phyloP scores from a whole-genome alignment of 2,797 vertebrate species.

The Paramormyrops hopkinsi region DNA sequence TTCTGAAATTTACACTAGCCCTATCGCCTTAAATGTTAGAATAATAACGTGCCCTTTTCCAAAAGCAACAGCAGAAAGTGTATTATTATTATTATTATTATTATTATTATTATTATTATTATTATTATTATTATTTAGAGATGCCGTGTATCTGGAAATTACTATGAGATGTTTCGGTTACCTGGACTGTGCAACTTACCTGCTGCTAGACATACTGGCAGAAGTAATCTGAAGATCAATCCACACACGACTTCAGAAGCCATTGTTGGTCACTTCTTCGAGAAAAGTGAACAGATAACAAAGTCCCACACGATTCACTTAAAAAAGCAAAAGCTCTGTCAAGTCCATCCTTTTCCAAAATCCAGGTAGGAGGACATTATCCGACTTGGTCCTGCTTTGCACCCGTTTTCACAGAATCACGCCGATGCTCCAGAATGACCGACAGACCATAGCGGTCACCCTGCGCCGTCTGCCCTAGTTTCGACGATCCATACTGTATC shows the following conservation, averaged over 20 bases:
- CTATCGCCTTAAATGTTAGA: not conserved
- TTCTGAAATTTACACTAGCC: not conserved
- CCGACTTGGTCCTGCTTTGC: conserved; percentile 40
- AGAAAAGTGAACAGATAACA: conserved; percentile 37
- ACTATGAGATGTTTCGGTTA: not conserved
- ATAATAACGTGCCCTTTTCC: not conserved
- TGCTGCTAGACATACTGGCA: conserved; percentile 83
- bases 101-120: not conserved
- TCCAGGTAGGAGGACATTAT: conserved; percentile 49
- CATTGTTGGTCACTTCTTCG: conserved; percentile 59
- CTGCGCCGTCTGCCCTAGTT: not conserved
- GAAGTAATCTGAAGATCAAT: conserved; percentile 85
- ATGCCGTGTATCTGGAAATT: not conserved
- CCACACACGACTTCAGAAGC: conserved; percentile 91
- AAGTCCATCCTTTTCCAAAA: conserved; percentile 52
- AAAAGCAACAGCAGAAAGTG: not conserved
- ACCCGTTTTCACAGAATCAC: conserved; percentile 27
- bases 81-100: not conserved
- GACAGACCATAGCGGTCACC: conserved; percentile 34
- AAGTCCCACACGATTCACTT: conserved; percentile 36
- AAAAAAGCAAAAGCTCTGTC: conserved; percentile 35
- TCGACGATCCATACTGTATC: not conserved
- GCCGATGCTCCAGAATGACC: conserved; percentile 31
- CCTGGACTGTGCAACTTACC: conserved; percentile 61
- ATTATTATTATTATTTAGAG: not conserved